These are phyloP conservation scores for Pyrochroa serraticornis DNA, from an alignment of 2,888 invertebrate species.

Conservation along the genomic window DNA sequence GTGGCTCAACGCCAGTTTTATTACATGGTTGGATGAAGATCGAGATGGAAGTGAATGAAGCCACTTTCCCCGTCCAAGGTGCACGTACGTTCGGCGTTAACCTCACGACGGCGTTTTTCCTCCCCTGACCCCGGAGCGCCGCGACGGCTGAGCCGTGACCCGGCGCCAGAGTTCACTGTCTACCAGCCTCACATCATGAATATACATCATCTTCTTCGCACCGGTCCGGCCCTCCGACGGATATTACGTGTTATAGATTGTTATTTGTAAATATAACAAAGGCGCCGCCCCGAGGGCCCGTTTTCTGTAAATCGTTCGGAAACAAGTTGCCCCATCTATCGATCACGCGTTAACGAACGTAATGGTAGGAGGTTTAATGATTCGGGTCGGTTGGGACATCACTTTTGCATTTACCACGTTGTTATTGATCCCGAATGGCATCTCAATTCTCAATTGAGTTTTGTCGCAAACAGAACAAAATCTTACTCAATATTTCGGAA, in stretches of 20 bases:
- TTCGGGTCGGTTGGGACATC: too few species aligned
- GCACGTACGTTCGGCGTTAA: conserved; percentile 22
- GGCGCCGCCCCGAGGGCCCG: background rate
- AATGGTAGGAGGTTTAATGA: too few species aligned
- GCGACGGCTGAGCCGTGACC: conserved; percentile 43
- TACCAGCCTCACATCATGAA: conserved; percentile 25
- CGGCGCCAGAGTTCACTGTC: conserved; percentile 38
- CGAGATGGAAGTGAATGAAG: conserved; percentile 4
- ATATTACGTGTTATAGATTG: conserved; percentile 13
- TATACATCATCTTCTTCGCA: conserved; percentile 30
- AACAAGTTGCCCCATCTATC: too few species aligned
- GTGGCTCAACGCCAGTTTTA: background rate
- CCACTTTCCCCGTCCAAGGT: conserved; percentile 12
- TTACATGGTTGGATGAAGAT: background rate
- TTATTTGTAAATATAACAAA: background rate
- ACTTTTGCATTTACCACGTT: too few species aligned
- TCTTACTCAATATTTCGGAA: too few species aligned
- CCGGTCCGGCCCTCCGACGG: conserved; percentile 3
- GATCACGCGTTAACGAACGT: too few species aligned
- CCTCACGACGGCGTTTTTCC: conserved; percentile 14
- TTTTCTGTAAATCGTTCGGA: too few species aligned
- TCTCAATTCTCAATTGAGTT: too few species aligned
- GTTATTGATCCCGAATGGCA: too few species aligned
- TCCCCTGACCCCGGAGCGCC: conserved; percentile 28
- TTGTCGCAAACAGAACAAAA: too few species aligned